Evolutionary conservation across 2,113 vertebrate genomes (phyloP), one percentile per base, ranked within the genome.

Genomic region (Canis aureus): DNA sequence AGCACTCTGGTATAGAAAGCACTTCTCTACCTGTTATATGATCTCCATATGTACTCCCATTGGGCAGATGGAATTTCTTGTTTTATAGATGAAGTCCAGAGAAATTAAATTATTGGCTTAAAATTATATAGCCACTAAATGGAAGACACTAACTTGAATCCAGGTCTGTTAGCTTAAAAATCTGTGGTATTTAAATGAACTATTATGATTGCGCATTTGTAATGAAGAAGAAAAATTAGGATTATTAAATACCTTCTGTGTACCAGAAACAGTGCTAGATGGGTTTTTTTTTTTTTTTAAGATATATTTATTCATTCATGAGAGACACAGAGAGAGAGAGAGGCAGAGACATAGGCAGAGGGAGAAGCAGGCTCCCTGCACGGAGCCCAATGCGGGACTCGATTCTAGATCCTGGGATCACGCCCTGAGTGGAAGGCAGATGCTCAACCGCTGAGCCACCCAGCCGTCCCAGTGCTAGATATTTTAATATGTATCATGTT

Each of bases 21-120:
- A 81, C 73, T 66, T 66, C 55, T 59, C 38, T 62, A 11, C 11
- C 12, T 64, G 16, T 82, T 62, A 66, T 74, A 89, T 94, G 49
- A 73, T 62, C 32, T 32, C 9, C 35, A 19, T 23, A 84, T 71
- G 23, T 94, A 86, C 27, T 84, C 59, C 79, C 3, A 29, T 49
- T 23, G 27, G 59, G 3, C 69, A 76, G 8, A 5, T 29, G 43
- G 55, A 49, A 87, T 79, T 87, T 62, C 55, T 55, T 12, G 1
- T 83, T 94, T 91, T 81, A 73, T 27, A 94, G 17, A 79, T 78
- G 23, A 92, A 59, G 53, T 29, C n/a, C 53, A 76, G n/a, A 71
- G 22, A 95, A 55, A 66, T 76, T 51, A 91, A 80, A 59, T 80
- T 85, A 79, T 71, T 91, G 64, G n/a, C 22, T 49, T 51, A 64